Evolutionary conservation across 92 coral and sea anemone species (phyloP).

Genomic region (Ricordea florida): DNA sequence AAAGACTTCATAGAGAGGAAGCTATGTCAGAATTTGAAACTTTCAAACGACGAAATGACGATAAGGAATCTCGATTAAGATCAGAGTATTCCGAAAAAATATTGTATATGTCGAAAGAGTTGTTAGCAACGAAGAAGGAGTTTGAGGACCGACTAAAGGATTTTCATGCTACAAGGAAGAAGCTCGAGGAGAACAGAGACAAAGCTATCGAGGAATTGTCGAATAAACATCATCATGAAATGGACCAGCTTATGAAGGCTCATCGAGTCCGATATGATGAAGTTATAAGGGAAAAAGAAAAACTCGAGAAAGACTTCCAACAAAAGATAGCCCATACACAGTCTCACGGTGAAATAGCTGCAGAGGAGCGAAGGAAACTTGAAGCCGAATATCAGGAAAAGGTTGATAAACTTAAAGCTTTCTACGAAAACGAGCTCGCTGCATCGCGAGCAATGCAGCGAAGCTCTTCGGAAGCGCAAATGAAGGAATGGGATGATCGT

Average conservation of each 20-base stretch:
- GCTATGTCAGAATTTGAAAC: constrained; percentile 82
- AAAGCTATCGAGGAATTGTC: constrained; percentile 73
- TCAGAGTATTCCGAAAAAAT: constrained; percentile 83
- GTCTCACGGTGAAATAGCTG: constrained; percentile 63
- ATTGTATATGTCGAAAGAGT: constrained; percentile 71
- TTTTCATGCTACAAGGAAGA: constrained; percentile 72
- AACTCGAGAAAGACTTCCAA: constrained; percentile 71
- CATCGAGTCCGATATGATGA: constrained; percentile 95
- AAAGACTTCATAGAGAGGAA: constrained; percentile 76
- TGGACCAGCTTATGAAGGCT: constrained; percentile 97
- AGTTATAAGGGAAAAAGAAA: constrained; percentile 86
- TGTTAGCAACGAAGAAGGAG: constrained; percentile 77
- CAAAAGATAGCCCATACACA: constrained; percentile 59
- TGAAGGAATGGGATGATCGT: constrained; percentile 70
- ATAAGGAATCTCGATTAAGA: constrained; percentile 61
- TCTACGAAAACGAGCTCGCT: constrained; percentile 91
- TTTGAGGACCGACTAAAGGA: constrained; percentile 91
- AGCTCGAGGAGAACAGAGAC: constrained; percentile 87
- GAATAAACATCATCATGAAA: constrained; percentile 85
- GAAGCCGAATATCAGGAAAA: constrained; percentile 89
- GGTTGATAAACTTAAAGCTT: constrained; percentile 77
- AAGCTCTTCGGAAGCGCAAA: constrained; percentile 51
- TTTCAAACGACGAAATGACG: constrained; percentile 70
- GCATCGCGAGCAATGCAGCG: constrained; percentile 71
- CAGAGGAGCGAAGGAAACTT: constrained; percentile 71